phyloP scores from a whole-genome alignment of 1,140 invertebrate genomes.

The Solenopsis fugax region DNA sequence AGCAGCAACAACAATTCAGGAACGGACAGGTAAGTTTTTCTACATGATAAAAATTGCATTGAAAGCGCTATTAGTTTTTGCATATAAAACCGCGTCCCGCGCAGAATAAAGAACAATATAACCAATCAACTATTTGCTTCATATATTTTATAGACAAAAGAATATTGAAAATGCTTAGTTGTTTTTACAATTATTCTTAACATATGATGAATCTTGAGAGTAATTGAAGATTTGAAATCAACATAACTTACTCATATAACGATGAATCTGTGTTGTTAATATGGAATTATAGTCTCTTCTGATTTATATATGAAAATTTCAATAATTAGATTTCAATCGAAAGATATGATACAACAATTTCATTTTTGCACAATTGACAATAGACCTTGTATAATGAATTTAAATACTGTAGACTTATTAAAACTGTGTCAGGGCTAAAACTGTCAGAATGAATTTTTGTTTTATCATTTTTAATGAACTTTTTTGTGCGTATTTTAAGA shows the following conservation, averaged over 20 bases:
- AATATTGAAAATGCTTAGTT: background rate
- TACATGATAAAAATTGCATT: background rate
- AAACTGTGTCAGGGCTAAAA: constrained; percentile 72
- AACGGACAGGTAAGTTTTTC: constrained; percentile 84
- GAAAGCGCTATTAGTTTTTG: background rate
- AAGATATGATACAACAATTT: background rate
- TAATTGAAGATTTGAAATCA: background rate
- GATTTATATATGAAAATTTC: background rate
- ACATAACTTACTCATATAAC: background rate
- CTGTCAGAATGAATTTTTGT: constrained; percentile 24
- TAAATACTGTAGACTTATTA: background rate
- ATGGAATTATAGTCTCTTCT: background rate
- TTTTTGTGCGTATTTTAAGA: background rate
- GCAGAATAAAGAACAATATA: background rate
- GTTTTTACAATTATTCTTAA: background rate
- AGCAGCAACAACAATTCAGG: constrained; percentile 88
- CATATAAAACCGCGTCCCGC: background rate
- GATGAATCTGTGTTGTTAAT: background rate
- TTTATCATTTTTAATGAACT: background rate
- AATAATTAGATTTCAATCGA: background rate
- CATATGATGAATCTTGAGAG: background rate
- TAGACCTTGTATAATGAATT: constrained; percentile 32
- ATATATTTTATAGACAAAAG: background rate
- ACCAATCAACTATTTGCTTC: background rate
- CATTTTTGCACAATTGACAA: constrained; percentile 16